These are phyloP conservation scores for Champsocephalus esox DNA, from an alignment of 2,797 vertebrate genomes.

Conservation along the genomic window DNA sequence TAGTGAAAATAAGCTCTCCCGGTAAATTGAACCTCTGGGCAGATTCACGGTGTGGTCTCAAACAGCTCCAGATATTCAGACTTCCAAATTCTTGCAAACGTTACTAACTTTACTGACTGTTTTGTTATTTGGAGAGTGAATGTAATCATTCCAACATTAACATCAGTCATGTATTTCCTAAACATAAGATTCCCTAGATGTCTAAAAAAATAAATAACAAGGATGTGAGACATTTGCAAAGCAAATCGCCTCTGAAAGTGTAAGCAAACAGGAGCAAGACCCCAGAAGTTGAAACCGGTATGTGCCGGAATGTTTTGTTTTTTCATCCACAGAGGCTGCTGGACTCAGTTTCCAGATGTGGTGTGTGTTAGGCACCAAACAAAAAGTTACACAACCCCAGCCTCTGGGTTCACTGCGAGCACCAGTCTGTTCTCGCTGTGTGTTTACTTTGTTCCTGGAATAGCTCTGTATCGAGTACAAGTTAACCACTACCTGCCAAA, in stretches of 20 bases:
- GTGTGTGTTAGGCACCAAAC: neutral
- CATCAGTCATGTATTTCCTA: too few species aligned
- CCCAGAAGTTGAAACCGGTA: neutral
- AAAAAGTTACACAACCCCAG: constrained; percentile 20
- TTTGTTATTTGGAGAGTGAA: neutral
- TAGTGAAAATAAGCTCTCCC: too few species aligned
- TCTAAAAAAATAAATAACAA: too few species aligned
- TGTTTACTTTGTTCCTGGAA: constrained; percentile 46
- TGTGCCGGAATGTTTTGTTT: neutral
- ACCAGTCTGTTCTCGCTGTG: neutral
- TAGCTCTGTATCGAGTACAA: constrained; percentile 12
- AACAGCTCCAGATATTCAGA: too few species aligned
- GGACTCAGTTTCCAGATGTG: constrained; percentile 1
- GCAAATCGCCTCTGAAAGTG: neutral
- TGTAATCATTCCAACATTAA: too few species aligned
- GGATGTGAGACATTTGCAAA: too few species aligned
- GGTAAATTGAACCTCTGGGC: too few species aligned
- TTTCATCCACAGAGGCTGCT: too few species aligned
- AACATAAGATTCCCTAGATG: too few species aligned
- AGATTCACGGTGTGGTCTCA: too few species aligned
- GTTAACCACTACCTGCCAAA: constrained; percentile 22
- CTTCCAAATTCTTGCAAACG: too few species aligned
- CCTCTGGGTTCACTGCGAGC: neutral
- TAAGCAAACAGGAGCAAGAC: neutral
- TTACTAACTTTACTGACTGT: too few species aligned